Conservation (phyloP, 2,797 vertebrate genomes). For the Coccyzus lansbergi region DNA sequence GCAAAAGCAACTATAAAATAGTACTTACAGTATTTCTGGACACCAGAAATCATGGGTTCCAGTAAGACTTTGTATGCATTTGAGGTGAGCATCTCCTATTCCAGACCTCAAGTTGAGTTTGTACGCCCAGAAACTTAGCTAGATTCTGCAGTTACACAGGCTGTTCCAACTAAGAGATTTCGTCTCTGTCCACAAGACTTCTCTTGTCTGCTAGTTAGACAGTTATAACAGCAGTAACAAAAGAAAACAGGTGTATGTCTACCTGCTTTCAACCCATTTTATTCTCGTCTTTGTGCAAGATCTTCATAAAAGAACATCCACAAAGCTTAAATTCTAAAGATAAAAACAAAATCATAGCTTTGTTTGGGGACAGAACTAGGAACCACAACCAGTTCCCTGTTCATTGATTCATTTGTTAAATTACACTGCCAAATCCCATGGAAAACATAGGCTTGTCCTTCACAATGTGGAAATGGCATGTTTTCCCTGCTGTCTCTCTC, state of each 20-base stretch:
- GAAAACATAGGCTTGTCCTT: not conserved
- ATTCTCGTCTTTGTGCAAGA: not conserved
- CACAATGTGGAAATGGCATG: not conserved
- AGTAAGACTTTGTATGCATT: not conserved
- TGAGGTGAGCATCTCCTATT: not conserved
- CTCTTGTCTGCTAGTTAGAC: not conserved
- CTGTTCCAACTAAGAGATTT: not conserved
- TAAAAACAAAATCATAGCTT: not conserved
- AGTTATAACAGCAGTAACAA: not conserved
- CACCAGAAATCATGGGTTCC: not conserved
- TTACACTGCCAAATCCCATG: not conserved
- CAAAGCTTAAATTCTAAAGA: not conserved
- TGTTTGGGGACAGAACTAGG: not conserved
- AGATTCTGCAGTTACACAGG: not conserved
- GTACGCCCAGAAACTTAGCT: not conserved
- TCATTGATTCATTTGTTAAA: not conserved
- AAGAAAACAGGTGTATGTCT: not conserved
- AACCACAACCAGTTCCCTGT: not conserved
- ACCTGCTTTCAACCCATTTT: not conserved
- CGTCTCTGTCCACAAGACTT: not conserved
- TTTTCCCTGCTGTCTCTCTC: not conserved
- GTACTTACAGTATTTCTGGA: not conserved
- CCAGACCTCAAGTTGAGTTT: not conserved
- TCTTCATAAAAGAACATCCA: not conserved
- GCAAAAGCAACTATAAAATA: not conserved